A percentile compares a stretch with the other conserved stretches of the same genome.
phyloP scores from a whole-genome alignment of 2,888 invertebrate genomes.

The Andrena trimmerana region DNA sequence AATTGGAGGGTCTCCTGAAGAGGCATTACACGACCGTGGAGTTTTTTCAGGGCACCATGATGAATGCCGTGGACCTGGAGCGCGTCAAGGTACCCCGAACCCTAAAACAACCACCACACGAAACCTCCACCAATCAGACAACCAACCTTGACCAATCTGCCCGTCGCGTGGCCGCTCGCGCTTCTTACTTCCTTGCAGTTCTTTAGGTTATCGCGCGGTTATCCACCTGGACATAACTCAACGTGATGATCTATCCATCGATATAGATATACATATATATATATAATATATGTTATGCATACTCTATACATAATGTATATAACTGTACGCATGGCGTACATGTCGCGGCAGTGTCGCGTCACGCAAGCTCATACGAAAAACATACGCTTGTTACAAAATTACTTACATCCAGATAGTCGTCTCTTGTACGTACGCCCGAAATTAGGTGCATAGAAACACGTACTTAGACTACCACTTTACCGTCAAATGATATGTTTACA shows the following conservation, averaged over 20 bases:
- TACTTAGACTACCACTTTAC: neutral
- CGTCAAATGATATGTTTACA: neutral
- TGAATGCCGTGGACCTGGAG: constrained; percentile 99
- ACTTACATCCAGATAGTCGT: neutral
- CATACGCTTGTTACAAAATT: constrained; percentile 15
- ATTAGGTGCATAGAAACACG: constrained; percentile 45
- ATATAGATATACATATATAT: constrained; percentile 63
- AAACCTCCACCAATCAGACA: constrained; percentile 56
- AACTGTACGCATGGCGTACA: neutral
- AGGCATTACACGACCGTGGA: constrained; percentile 99
- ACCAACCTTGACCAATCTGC: constrained; percentile 44
- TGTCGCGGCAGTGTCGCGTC: neutral
- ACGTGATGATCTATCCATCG: constrained; percentile 79
- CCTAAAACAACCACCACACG: constrained; percentile 73
- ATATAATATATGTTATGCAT: constrained; percentile 35
- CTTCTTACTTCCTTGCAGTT: constrained; percentile 73
- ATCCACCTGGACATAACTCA: constrained; percentile 76
- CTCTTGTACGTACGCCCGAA: constrained; percentile 21
- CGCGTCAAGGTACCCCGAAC: constrained; percentile 96
- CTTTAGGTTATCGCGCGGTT: constrained; percentile 78
- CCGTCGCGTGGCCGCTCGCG: constrained; percentile 65
- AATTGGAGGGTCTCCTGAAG: constrained; percentile 99
- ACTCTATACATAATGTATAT: constrained; percentile 1
- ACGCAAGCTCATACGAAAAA: neutral
- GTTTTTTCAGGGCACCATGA: constrained; percentile 99